A percentile compares a stretch with the other conserved stretches of the same genome.
Evolutionary conservation across 2,888 invertebrate species (phyloP).

Genomic region (Dimorphilus gyrociliatus): DNA sequence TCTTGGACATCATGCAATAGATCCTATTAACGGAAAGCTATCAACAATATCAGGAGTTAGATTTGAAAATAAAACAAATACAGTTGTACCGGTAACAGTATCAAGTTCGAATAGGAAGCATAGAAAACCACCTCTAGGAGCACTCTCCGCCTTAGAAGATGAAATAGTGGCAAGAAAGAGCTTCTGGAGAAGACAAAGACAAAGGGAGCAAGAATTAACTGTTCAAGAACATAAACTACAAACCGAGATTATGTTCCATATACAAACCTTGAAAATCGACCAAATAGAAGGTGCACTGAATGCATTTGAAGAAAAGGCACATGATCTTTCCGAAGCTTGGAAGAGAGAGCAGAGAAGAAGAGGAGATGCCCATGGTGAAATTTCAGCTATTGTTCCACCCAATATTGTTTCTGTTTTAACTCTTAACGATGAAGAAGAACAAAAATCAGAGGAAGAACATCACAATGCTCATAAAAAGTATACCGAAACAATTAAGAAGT

Average conservation of each 20-base stretch:
- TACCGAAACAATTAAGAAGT: conserved; percentile 20
- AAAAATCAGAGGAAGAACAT: conserved; percentile 12
- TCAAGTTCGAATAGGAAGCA: conserved; percentile 23
- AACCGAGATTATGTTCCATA: conserved; percentile 16
- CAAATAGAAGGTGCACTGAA: conserved; percentile 11
- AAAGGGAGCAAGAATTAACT: conserved; percentile 22
- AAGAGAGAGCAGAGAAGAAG: conserved; percentile 25
- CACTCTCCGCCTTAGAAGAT: conserved; percentile 25
- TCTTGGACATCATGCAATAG: conserved; percentile 25
- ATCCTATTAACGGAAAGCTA: conserved; percentile 26
- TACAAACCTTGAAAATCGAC: conserved; percentile 15
- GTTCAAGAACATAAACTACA: conserved; percentile 18
- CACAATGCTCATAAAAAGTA: conserved; percentile 20
- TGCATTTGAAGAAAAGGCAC: conserved; percentile 9
- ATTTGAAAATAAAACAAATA: conserved; percentile 20
- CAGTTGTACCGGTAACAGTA: conserved; percentile 25
- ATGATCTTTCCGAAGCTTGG: conserved; percentile 17
- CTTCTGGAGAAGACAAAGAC: conserved; percentile 28
- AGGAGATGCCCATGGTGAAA: conserved; percentile 24
- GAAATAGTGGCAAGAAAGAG: conserved; percentile 23
- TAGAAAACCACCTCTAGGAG: conserved; percentile 25
- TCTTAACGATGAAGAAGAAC: conserved; percentile 14
- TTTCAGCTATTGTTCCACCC: conserved; percentile 20
- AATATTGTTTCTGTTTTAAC: conserved; percentile 24
- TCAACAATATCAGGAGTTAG: conserved; percentile 27